Base-by-base conservation (phyloP, 2,888 invertebrate species). In the Drosophila rubida region DNA sequence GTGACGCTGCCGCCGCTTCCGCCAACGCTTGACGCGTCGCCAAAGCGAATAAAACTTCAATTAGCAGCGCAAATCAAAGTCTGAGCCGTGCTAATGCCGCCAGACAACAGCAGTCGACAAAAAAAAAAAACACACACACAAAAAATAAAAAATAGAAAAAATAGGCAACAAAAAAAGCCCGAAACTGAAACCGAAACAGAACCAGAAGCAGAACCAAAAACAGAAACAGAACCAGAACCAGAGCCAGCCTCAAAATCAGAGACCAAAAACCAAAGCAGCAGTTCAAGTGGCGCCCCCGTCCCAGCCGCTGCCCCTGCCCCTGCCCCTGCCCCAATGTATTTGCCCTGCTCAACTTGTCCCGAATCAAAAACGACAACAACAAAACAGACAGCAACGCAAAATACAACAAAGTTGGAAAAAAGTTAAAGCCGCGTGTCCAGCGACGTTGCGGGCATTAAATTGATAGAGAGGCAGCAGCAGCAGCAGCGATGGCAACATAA, bases 371-470 rank as follows among this genome's bases (percentile, higher is more conserved):
- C 23, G 37, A 50, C 23, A 42, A 50, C 16, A 55, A 42, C 32
- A 35, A 19, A 19, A 49, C 19, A 46, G 19, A 44, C 14, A 49
- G 19, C 44, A 13, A 44, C 14, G n/a, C n/a, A n/a, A n/a, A n/a
- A n/a, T n/a, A 19, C 5, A 61, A 35, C 59, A 68, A 59, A 27
- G 13, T 55, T 48, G n/a, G 49, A 45, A 63, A 65, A 69, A 81
- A 78, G 80, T 74, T 80, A 80, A 83, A 80, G 83, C 83, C 66
- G 80, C 81, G 71, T 78, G 78, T 78, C 81, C 81, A 74, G 84
- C 66, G 57, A 69, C 64, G 63, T 76, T 74, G 68, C 48, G 62
- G 66, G 76, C 78, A 78, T 85, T 80, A 76, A 82, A 82, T 82
- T 85, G 86, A 74, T 83, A 74, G 73, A 75, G 69, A 63, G 58